Evolutionary conservation across 1,140 invertebrate species (phyloP).

Genomic region (Melitaea cinxia): DNA sequence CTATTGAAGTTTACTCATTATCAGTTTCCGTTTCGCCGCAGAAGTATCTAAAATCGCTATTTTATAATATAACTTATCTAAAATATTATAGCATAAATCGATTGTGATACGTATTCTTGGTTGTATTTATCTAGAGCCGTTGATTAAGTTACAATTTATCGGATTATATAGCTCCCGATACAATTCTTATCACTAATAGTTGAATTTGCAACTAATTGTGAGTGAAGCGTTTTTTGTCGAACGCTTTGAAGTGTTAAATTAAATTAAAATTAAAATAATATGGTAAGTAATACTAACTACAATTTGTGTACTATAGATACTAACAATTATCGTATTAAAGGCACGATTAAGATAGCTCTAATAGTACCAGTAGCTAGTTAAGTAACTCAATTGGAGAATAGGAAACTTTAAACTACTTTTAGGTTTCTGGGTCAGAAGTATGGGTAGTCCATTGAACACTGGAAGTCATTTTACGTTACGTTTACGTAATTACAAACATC

Average conservation of each 20-base stretch:
- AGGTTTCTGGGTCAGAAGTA: conserved; percentile 24
- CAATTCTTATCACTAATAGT: conserved; percentile 53
- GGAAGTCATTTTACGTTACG: conserved; percentile 23
- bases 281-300: conserved; percentile 18
- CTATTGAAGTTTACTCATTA: conserved; percentile 21
- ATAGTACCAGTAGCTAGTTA: conserved; percentile 7
- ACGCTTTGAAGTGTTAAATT: conserved; percentile 10
- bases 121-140: conserved; percentile 41
- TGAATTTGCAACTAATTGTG: conserved; percentile 52
- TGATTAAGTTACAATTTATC: conserved; percentile 63
- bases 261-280: conserved; percentile 1
- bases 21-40: conserved; percentile 11
- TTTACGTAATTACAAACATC: conserved; percentile 23
- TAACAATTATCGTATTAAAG: too few species aligned
- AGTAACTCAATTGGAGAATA: background rate
- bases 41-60: conserved; percentile 12
- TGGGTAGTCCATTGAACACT: conserved; percentile 7
- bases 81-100: conserved; percentile 7
- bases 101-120: conserved; percentile 12
- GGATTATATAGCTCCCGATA: conserved; percentile 47
- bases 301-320: background rate
- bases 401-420: conserved; percentile 9
- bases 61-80: conserved; percentile 1
- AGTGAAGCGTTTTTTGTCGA: conserved; percentile 40
- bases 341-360: conserved; percentile 1